Percentiles rank a stretch among this genome's conserved stretches.
phyloP scores from a whole-genome alignment of 2,888 invertebrate genomes.

The Dorcus parallelipipedus region DNA sequence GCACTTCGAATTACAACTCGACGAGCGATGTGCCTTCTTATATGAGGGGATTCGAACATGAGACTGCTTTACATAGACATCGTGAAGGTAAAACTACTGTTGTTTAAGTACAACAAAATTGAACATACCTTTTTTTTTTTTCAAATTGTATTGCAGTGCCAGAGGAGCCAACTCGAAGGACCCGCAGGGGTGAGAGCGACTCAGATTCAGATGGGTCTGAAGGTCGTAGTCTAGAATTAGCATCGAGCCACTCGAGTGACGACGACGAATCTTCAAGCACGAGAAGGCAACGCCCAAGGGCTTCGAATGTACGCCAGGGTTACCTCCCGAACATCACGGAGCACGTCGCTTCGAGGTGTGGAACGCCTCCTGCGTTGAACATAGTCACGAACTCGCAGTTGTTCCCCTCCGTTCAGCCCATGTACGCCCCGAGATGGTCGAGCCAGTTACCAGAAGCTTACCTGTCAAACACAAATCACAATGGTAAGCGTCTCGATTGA shows the following conservation, averaged over 20 bases:
- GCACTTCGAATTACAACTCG: conserved; percentile 84
- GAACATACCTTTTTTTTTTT: neutral
- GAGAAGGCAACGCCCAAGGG: conserved; percentile 29
- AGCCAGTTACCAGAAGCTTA: conserved; percentile 65
- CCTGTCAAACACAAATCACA: conserved; percentile 53
- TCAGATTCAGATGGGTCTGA: conserved; percentile 77
- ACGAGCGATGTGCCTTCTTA: conserved; percentile 75
- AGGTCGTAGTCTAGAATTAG: conserved; percentile 82
- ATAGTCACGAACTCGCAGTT: conserved; percentile 65
- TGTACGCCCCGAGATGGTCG: conserved; percentile 64
- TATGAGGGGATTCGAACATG: conserved; percentile 62
- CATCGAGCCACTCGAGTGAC: conserved; percentile 94
- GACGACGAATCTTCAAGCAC: conserved; percentile 64
- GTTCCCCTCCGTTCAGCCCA: conserved; percentile 62
- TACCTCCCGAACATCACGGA: conserved; percentile 65
- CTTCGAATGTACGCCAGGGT: conserved; percentile 47
- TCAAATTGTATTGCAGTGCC: conserved; percentile 24
- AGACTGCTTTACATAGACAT: conserved; percentile 54
- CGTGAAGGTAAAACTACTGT: conserved; percentile 44
- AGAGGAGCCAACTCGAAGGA: conserved; percentile 39
- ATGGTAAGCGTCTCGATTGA: conserved; percentile 6
- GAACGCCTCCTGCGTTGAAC: conserved; percentile 60
- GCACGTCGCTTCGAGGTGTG: conserved; percentile 47
- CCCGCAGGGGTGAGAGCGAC: conserved; percentile 54
- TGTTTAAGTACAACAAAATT: neutral